Percentiles rank a stretch among this genome's conserved stretches.
phyloP scores from a whole-genome alignment of 2,113 vertebrate species.

The Holacanthus passer region DNA sequence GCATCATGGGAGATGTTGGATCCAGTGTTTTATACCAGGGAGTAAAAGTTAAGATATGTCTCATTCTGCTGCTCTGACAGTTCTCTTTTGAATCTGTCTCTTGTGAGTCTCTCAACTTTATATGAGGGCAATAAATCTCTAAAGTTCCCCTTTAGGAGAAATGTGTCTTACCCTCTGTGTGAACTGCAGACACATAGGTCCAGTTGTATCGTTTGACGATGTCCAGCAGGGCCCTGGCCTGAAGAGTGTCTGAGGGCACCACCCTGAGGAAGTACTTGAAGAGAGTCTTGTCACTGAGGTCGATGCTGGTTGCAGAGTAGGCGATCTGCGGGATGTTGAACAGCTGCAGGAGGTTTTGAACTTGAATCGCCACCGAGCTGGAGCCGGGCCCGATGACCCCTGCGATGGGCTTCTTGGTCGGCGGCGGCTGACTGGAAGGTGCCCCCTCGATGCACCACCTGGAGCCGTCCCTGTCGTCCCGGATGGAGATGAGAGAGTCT shows the following conservation, averaged over 20 bases:
- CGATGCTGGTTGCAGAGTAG: slow-evolving; percentile 95
- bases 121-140: neutral
- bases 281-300: slow-evolving; percentile 95
- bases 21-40: too few relatives aligned
- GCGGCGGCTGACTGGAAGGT: slow-evolving; percentile 82
- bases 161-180: slow-evolving; percentile 92
- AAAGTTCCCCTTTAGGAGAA: neutral
- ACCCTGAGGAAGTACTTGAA: slow-evolving; percentile 97
- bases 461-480: slow-evolving; percentile 91
- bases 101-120: neutral
- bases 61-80: neutral
- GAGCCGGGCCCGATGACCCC: slow-evolving; percentile 97
- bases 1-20: neutral
- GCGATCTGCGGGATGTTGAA: slow-evolving; percentile 98
- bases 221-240: slow-evolving; percentile 93
- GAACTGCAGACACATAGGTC: slow-evolving; percentile 96
- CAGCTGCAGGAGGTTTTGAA: slow-evolving; percentile 95
- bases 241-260: slow-evolving; percentile 94
- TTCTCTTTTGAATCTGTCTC: neutral
- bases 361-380: slow-evolving; percentile 97
- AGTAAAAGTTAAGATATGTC: neutral
- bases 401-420: slow-evolving; percentile 92
- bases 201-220: slow-evolving; percentile 97
- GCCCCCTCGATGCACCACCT: slow-evolving; percentile 91
- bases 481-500: slow-evolving; percentile 95